These are phyloP conservation scores for Xestia xanthographa DNA, from an alignment of 2,888 invertebrate species.

Conservation along the genomic window DNA sequence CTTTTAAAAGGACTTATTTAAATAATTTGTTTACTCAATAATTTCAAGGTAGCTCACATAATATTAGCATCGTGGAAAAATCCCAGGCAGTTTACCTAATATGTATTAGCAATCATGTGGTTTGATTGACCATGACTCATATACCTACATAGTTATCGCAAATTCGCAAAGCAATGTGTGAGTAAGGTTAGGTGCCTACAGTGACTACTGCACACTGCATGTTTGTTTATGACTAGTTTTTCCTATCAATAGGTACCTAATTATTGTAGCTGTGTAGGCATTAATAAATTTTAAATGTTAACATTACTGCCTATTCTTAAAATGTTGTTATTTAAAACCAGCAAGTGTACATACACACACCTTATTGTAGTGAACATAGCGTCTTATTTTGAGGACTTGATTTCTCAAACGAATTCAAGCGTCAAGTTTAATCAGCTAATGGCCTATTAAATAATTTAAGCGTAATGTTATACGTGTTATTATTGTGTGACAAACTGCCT, in stretches of 20 bases:
- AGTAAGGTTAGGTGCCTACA: slow-evolving; percentile 7
- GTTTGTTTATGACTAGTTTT: not conserved
- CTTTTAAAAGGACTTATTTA: too few species aligned
- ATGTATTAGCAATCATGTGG: not conserved
- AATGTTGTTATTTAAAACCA: not conserved
- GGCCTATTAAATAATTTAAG: not conserved
- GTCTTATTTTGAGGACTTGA: not conserved
- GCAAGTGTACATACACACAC: not conserved
- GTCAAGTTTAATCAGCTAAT: not conserved
- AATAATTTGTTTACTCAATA: not conserved
- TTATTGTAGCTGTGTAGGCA: not conserved
- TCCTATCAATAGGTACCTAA: not conserved
- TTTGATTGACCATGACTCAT: not conserved
- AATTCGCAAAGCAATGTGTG: slow-evolving; percentile 4
- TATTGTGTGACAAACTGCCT: not conserved
- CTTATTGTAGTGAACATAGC: not conserved
- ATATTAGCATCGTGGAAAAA: not conserved
- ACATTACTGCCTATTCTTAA: not conserved
- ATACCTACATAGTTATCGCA: not conserved
- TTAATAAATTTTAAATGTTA: not conserved
- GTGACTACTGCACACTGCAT: not conserved
- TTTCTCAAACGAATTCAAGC: not conserved
- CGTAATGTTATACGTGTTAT: not conserved
- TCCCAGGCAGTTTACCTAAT: not conserved
- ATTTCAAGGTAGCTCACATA: not conserved